Evolutionary conservation across 2,113 vertebrate genomes (phyloP).

Genomic region (Coracopsis vasa): DNA sequence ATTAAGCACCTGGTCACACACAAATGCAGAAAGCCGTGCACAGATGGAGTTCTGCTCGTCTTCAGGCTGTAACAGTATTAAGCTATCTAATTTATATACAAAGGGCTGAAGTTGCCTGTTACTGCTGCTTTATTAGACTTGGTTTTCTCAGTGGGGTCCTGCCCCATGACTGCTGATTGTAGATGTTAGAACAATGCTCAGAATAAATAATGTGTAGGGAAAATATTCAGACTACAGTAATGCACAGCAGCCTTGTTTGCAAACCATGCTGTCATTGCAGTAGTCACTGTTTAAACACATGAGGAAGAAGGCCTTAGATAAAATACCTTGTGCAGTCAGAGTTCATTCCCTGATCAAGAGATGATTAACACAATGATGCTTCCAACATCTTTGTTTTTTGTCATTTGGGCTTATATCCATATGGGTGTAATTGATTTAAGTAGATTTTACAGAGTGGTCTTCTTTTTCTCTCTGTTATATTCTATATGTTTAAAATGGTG

Average conservation of each 20-base stretch:
- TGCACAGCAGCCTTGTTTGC: not conserved
- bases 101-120: slow-evolving; percentile 15
- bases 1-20: not conserved
- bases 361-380: not conserved
- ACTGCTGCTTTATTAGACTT: slow-evolving; percentile 45
- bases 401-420: not conserved
- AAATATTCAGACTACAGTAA: not conserved
- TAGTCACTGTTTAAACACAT: not conserved
- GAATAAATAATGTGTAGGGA: not conserved
- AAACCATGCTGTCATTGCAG: not conserved
- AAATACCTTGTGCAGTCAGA: not conserved
- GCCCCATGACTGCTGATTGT: not conserved
- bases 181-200: not conserved
- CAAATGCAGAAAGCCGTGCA: not conserved
- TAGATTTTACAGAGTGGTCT: not conserved
- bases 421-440: not conserved
- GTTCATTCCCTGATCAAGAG: not conserved
- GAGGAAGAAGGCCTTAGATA: not conserved
- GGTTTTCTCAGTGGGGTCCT: slow-evolving; percentile 47
- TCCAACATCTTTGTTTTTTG: not conserved
- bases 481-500: not conserved
- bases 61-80: not conserved
- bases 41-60: slow-evolving; percentile 31
- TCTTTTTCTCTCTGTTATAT: not conserved
- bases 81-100: slow-evolving; percentile 7